Conservation (phyloP, 2,113 vertebrate species). For the Speoplatyrhinus poulsoni region DNA sequence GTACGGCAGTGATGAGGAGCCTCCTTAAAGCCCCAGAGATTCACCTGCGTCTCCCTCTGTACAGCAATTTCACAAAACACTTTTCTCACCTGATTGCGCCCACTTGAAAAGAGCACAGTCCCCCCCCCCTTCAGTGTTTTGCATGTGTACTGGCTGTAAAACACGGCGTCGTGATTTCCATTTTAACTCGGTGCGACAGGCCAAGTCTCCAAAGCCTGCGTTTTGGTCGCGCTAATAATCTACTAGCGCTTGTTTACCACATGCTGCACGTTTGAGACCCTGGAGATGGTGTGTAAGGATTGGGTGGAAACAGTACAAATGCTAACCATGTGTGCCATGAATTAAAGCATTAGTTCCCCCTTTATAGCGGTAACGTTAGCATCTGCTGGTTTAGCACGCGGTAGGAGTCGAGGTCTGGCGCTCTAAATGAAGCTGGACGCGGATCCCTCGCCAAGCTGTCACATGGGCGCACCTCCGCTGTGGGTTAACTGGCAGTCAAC, state of each 20-base stretch:
- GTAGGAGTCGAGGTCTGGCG: too few species aligned
- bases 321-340: too few species aligned
- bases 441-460: conserved; percentile 20
- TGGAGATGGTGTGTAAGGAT: conserved; percentile 21
- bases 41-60: conserved; percentile 31
- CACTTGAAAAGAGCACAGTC: conserved; percentile 25
- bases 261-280: too few species aligned
- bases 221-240: conserved; percentile 41
- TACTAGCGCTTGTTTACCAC: too few species aligned
- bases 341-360: too few species aligned
- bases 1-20: conserved; percentile 33
- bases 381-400: too few species aligned
- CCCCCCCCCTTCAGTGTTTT: conserved; percentile 23
- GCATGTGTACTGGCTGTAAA: conserved; percentile 35
- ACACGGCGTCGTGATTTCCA: conserved; percentile 2
- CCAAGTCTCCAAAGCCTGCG: conserved; percentile 30
- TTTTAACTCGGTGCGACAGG: conserved; percentile 21
- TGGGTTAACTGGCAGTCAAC: conserved; percentile 57
- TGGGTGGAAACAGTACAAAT: too few species aligned
- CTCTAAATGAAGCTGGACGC: too few species aligned
- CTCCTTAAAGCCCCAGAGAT: conserved; percentile 28
- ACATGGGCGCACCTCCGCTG: conserved; percentile 40
- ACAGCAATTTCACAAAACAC: conserved; percentile 43
- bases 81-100: conserved; percentile 43
- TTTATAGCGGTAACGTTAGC: too few species aligned